Base-by-base conservation (phyloP, 2,113 vertebrate genomes). In the Lethenteron reissneri region DNA sequence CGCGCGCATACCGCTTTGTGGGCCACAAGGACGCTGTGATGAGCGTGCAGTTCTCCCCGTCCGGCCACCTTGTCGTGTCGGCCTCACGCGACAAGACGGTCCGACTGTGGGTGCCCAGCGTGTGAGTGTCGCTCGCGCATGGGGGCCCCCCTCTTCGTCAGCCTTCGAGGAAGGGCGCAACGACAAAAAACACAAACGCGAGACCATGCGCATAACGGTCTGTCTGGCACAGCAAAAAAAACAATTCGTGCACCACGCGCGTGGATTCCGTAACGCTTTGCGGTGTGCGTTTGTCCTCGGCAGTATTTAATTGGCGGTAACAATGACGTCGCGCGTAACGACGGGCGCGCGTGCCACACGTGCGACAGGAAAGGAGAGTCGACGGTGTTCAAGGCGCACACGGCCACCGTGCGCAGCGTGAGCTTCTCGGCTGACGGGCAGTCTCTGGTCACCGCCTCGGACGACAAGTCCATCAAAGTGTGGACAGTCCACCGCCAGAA, bases 401-500 rank as follows among this genome's bases (percentile, higher is more conserved):
- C 86, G 0, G 89, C 76, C 71, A 89, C 88, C 0, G 90, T 97
- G 64, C 86, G 92, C 72, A 90, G 89, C 0, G 87, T 97, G 68
- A 81, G 84, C 76, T 99, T 97, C 79, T 94, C 89, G 70, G 79
- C 75, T 0, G 94, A 99, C 2, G 90, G 92, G 56, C 91, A 94
- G 78, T 84, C 78, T 56, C 75, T 99, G 13, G 83, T 99, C 75
- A 97, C 94, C 2, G 85, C 90, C 17, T 97, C 94, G 0, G 88
- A 99, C 15, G 92, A 99, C 82, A 97, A 97, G 77, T 90, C 88
- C 10, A 57, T 99, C 74, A 97, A 99, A 81, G 84, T 99, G 73
- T 99, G 94, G 94, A 84, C 82, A 0, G 86, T 94, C 64, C 92
- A 96, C 78, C 82, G 91, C 68, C 91, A 95, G 78, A 99, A 88